Percentiles rank a stretch among this genome's conserved stretches.
phyloP scores from a whole-genome alignment of 2,888 invertebrate genomes.

The Scaptomyza tumidula region DNA sequence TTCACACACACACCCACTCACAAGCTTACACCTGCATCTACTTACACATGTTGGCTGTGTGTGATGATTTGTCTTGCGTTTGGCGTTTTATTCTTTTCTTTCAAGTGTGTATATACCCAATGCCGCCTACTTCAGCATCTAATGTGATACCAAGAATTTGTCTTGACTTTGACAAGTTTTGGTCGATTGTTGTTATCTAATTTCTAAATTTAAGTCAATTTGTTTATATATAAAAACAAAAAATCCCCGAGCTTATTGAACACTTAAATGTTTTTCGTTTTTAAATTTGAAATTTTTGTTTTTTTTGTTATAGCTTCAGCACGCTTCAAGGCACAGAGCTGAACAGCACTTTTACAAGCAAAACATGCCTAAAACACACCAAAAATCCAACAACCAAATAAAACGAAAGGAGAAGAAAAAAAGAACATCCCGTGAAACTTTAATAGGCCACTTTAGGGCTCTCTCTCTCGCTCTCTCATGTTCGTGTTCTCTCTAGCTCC shows the following conservation, averaged over 20 bases:
- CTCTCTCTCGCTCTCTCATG: constrained; percentile 14
- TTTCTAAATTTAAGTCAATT: constrained; percentile 28
- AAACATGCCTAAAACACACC: constrained; percentile 46
- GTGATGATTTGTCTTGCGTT: constrained; percentile 28
- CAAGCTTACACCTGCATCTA: constrained; percentile 15
- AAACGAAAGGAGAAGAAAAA: constrained; percentile 11
- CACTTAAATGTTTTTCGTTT: constrained; percentile 45
- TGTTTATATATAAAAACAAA: constrained; percentile 35
- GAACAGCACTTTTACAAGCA: constrained; percentile 35
- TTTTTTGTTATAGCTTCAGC: constrained; percentile 41
- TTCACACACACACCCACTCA: constrained; percentile 11
- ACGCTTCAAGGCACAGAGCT: constrained; percentile 41
- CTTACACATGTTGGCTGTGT: constrained; percentile 52
- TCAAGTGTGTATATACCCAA: constrained; percentile 55
- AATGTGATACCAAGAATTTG: constrained; percentile 20
- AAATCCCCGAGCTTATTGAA: constrained; percentile 73
- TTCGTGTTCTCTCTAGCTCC: constrained; percentile 2
- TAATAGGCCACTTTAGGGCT: constrained; percentile 40
- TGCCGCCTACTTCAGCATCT: constrained; percentile 55
- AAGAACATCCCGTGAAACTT: constrained; percentile 52
- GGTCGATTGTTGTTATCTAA: constrained; percentile 5
- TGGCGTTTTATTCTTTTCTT: constrained; percentile 3
- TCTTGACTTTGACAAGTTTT: constrained; percentile 1
- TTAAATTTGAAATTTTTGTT: neutral
- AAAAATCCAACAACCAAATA: neutral